Evolutionary conservation across 2,888 invertebrate genomes (phyloP).

Genomic region (Aspidiotus destructor): DNA sequence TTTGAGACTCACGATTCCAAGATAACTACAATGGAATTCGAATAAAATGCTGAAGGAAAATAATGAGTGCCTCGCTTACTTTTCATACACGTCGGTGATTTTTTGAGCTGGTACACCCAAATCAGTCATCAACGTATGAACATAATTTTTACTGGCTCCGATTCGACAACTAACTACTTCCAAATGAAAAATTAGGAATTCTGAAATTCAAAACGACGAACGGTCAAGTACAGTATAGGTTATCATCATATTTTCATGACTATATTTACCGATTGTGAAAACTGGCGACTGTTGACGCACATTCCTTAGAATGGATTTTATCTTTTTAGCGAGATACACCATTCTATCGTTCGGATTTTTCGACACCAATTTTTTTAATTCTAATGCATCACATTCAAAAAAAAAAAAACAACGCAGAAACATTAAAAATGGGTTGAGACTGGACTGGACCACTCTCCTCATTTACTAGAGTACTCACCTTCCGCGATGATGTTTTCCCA

Average conservation of each 20-base stretch:
- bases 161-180: conserved; percentile 68
- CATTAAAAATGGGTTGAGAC: background rate
- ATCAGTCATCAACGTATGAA: conserved; percentile 64
- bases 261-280: conserved; percentile 18
- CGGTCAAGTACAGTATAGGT: background rate
- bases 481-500: conserved; percentile 74
- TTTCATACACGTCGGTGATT: conserved; percentile 27
- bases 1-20: background rate
- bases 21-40: background rate
- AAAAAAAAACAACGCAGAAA: conserved; percentile 1
- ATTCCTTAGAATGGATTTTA: conserved; percentile 14
- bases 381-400: background rate
- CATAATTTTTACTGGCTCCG: conserved; percentile 60
- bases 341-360: conserved; percentile 25
- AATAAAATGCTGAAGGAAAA: too few relatives aligned
- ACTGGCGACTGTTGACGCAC: conserved; percentile 24
- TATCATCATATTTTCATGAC: background rate
- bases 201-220: conserved; percentile 44
- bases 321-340: conserved; percentile 15
- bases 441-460: background rate
- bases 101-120: conserved; percentile 54
- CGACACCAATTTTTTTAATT: conserved; percentile 23
- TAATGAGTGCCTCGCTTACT: background rate
- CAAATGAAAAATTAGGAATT: conserved; percentile 66
- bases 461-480: conserved; percentile 39